Evolutionary conservation across 2,113 vertebrate genomes (phyloP).

Genomic region (Brevimyrus niger): DNA sequence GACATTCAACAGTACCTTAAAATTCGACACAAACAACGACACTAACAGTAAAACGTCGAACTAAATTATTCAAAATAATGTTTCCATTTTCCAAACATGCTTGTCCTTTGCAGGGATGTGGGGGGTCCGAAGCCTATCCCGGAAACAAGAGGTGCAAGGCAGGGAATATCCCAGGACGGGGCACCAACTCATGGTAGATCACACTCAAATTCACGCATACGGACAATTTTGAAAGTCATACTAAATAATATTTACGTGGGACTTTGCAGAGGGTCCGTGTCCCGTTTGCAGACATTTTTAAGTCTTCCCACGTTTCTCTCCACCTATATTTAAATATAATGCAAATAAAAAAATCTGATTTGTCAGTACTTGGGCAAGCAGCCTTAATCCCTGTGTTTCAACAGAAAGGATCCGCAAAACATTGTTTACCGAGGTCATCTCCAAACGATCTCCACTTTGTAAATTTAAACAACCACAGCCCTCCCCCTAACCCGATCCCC

Average conservation of each 20-base stretch:
- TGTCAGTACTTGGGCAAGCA: constrained; percentile 17
- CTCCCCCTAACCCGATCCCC: background rate
- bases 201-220: background rate
- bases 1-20: background rate
- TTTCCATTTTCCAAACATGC: background rate
- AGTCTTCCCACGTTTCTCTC: constrained; percentile 3
- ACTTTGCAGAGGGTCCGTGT: background rate
- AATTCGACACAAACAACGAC: background rate
- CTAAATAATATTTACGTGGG: background rate
- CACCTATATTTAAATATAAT: constrained; percentile 47
- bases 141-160: background rate
- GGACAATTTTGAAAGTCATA: background rate
- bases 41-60: background rate
- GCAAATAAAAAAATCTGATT: constrained; percentile 31
- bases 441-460: constrained; percentile 52
- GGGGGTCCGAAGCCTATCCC: background rate
- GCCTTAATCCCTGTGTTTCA: constrained; percentile 34
- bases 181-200: background rate
- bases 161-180: background rate
- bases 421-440: constrained; percentile 54
- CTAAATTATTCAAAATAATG: background rate
- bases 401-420: constrained; percentile 40
- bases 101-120: background rate
- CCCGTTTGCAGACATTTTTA: background rate
- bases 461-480: constrained; percentile 38